Base-by-base conservation (phyloP, 2,113 vertebrate genomes). In the Scomber japonicus region DNA sequence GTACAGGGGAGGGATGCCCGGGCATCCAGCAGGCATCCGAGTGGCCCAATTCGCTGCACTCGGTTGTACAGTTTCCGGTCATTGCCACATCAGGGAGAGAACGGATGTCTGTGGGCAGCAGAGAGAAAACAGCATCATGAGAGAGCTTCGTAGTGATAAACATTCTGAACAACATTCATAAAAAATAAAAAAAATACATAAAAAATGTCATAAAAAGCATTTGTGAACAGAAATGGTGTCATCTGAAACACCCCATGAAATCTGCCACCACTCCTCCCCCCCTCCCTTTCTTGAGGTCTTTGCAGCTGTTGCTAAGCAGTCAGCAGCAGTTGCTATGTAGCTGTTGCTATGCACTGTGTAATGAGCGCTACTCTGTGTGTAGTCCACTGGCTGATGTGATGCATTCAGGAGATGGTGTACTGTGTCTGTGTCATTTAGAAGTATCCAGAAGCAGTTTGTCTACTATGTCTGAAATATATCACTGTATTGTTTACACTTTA, bases 21-120 rank as follows among this genome's bases (percentile, higher is more conserved):
- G 98, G 98, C 98, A 99, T 99, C 98, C 98, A 99, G 95, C 98
- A 99, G 71, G 97, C 97, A 68, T 99, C 98, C 0, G 98, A 99
- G 93, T 99, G 98, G 90, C 98, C 98, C 64, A 99, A 95, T 92
- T 99, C 98, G 1, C 97, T 98, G 95, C 98, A 99, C 92, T 99
- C 98, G 74, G 95, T 96, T 17, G 98, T 99, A 81, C 98, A 99
- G 90, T 97, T 99, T 94, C 98, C 98, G 10, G 98, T 99, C 98
- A 99, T 99, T 84, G 98, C 96, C 87, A 99, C 98, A 19, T 99
- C 98, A 46, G 98, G 98, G 92, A 99, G 93, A 81, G 98, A 98
- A 84, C 98, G 97, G 85, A 99, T 96, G 93, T 99, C 98, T 99
- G 93, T 13, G 62, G 71, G 75, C 2, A 16, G 66, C 62, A 78